Percentiles rank a stretch among this genome's conserved stretches.
These are phyloP conservation scores for Apeira syringaria DNA, from an alignment of 2,888 invertebrate species.

Conservation along the genomic window DNA sequence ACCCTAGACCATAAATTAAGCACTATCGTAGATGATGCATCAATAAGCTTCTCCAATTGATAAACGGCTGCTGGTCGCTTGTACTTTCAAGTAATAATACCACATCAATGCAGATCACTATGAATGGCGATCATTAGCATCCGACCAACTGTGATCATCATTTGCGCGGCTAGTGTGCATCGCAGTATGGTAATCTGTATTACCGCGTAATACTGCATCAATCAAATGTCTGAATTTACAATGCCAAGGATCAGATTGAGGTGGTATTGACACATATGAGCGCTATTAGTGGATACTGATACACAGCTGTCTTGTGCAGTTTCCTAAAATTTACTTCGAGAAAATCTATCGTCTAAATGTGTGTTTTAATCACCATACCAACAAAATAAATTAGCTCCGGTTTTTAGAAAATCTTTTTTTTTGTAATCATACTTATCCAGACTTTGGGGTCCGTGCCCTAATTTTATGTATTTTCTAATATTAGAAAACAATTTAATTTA, in stretches of 20 bases:
- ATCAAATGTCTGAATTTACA: slow-evolving; percentile 15
- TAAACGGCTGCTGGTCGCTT: slow-evolving; percentile 30
- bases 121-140: slow-evolving; percentile 75
- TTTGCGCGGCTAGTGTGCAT: slow-evolving; percentile 42
- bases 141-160: slow-evolving; percentile 54
- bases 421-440: too few species aligned
- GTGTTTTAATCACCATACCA: too few species aligned
- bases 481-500: too few species aligned
- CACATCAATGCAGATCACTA: slow-evolving; percentile 70
- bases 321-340: too few species aligned
- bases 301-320: too few species aligned
- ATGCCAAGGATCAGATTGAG: slow-evolving; percentile 3
- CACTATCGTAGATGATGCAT: slow-evolving; percentile 7
- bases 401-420: too few species aligned
- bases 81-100: slow-evolving; percentile 55
- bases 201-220: slow-evolving; percentile 10
- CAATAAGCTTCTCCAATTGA: slow-evolving; percentile 21
- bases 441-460: too few species aligned
- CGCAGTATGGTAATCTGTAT: slow-evolving; percentile 23
- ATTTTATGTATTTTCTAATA: too few species aligned
- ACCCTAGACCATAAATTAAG: slow-evolving; percentile 12
- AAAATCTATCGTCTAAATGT: too few species aligned
- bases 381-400: too few species aligned
- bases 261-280: background rate
- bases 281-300: background rate